Base-by-base conservation (phyloP, 2,888 invertebrate genomes). In the Protonemura montana region DNA sequence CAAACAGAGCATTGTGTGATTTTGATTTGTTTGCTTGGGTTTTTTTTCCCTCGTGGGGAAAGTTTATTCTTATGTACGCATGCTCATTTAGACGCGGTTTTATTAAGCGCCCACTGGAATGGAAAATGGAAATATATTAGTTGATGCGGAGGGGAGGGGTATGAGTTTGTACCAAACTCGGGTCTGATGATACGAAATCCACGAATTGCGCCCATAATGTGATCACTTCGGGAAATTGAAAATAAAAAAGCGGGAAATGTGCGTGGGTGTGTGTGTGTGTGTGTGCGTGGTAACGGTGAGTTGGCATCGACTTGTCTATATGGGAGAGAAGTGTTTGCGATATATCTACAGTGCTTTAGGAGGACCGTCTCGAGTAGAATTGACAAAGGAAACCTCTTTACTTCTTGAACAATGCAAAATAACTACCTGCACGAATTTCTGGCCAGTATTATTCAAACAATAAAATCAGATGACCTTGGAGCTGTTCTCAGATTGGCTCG, bases 41-140 rank as follows among this genome's bases (percentile, higher is more conserved):
- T 59, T 59, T 59, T 59, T 3, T 7, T 59, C 13, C 13, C 59
- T 59, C 41, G n/a, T n/a, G 6, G 41, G 13, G 21, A 59, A 59
- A 59, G 59, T 59, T 59, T 59, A 59, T 21, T 59, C 59, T 59
- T 59, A 59, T 41, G 13, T 41, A 41, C 41, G 41, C 41, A 41
- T 59, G 59, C 59, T 21, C 59, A 21, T 59, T 59, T 10, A 59
- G 59, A 10, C 1, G 3, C 41, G n/a, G 3, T 35, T 35, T 35
- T 35, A 35, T 35, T 35, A 35, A 35, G 5, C 16, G 59, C 59
- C 35, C 35, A 59, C 59, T 2, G 59, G 16, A 21, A 59, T 21
- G 59, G 59, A 59, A 59, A 59, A 59, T 59, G 59, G 59, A 59
- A 59, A 59, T 59, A 59, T 59, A 59, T 21, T n/a, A n/a, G n/a